Evolutionary conservation across 2,797 vertebrate genomes (phyloP), one percentile per base, ranked within the genome.

Genomic region (Enteromius anoplus): DNA sequence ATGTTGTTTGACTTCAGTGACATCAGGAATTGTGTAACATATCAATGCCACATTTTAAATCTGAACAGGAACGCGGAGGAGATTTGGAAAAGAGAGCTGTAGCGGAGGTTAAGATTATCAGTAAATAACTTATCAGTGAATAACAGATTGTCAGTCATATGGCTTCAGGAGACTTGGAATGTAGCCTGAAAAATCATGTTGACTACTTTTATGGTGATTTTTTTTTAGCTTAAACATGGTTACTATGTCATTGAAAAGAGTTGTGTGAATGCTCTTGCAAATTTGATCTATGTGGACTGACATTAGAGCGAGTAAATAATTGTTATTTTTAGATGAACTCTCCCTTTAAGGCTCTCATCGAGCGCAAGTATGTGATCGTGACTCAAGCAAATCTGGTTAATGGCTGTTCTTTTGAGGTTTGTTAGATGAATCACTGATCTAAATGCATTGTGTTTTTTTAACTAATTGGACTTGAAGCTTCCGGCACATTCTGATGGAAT

Each of bases 381-480:
- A 80, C 72, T 80, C 51, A 71, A 77, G 72, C 37, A 81, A 75
- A 75, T 78, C 42, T 29, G 34, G n/a, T 79, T 79, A 82, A 82
- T 85, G 53, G 40, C 14, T 79, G 80, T 81, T 82, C 62, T 84
- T 81, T 69, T 66, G 37, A 49, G 69, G 68, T 51, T 79, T 69
- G 66, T 82, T 75, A 66, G 85, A 83, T 42, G 80, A 83, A 85
- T 83, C 77, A 64, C 58, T 53, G 68, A 80, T 64, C 51, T 79
- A 73, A 78, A 84, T 70, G 49, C 70, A 81, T 70, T 71, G 65
- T 69, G 73, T 26, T 71, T 49, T 49, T 55, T 75, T 64, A 78
- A 78, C 82, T 85, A 84, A 87, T 80, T 80, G 64, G 47, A 23
- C 82, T 34, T 76, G 37, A 80, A 77, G 75, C 79, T 70, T 80